A percentile compares a stretch with the other conserved stretches of the same genome.
These are phyloP conservation scores for Drosophila oshimai DNA, from an alignment of 1,140 invertebrate genomes.

Conservation along the genomic window DNA sequence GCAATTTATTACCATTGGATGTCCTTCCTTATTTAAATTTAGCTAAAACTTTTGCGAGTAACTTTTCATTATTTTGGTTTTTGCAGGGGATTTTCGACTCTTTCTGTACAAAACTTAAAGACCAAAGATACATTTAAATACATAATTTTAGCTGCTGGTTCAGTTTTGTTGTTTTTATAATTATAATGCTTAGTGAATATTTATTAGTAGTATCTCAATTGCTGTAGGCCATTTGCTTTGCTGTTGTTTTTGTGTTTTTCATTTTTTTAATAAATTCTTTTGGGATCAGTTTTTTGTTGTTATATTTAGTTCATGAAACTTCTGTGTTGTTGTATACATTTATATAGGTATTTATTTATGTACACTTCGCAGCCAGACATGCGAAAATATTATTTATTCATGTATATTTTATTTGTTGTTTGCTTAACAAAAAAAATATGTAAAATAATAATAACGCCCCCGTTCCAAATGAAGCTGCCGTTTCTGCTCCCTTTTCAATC, in stretches of 20 bases:
- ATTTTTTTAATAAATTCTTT: slow-evolving; percentile 34
- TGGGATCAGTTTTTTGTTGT: slow-evolving; percentile 28
- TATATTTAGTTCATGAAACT: slow-evolving; percentile 57
- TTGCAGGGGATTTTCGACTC: slow-evolving; percentile 10
- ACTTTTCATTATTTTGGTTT: slow-evolving; percentile 26
- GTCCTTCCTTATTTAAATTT: slow-evolving; percentile 55
- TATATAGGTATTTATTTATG: slow-evolving; percentile 51
- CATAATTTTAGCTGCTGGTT: not conserved
- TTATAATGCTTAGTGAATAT: slow-evolving; percentile 60
- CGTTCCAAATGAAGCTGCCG: not conserved
- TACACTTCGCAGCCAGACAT: slow-evolving; percentile 51
- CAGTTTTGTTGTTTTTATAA: slow-evolving; percentile 14
- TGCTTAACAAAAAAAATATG: slow-evolving; percentile 39
- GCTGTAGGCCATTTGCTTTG: slow-evolving; percentile 24
- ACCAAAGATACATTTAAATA: slow-evolving; percentile 5
- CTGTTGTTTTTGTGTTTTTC: slow-evolving; percentile 17
- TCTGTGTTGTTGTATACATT: slow-evolving; percentile 36
- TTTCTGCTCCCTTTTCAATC: slow-evolving; percentile 16
- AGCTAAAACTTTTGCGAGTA: slow-evolving; percentile 53
- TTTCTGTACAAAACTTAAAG: slow-evolving; percentile 18
- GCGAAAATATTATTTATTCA: slow-evolving; percentile 64
- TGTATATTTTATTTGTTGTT: slow-evolving; percentile 39
- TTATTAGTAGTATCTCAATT: slow-evolving; percentile 57
- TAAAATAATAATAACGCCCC: slow-evolving; percentile 32
- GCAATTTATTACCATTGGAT: slow-evolving; percentile 30